Base-by-base conservation (phyloP, 2,888 invertebrate species). In the Charanyca ferruginea region DNA sequence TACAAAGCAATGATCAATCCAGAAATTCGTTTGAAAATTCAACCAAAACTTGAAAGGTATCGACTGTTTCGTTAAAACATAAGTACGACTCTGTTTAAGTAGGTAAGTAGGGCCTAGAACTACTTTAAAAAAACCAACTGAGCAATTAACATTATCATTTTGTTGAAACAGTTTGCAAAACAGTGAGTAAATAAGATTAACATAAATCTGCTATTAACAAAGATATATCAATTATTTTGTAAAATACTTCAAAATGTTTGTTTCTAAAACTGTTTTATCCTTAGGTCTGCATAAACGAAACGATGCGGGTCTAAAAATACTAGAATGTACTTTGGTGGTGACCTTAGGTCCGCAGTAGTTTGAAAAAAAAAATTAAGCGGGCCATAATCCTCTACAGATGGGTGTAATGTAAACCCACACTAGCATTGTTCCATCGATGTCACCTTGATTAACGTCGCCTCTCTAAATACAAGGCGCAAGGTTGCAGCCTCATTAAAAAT, bases 401-500 rank as follows among this genome's bases (percentile, higher is more conserved):
- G 60, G 74, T 69, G 66, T 69, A 74, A 62, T 38, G 70, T 68
- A 22, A 47, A 25, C 89, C 91, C 85, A 90, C 91, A 85, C 83
- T 25, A 28, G 72, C 73, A 89, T 89, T 89, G 86, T 88, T 85
- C 74, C 80, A 71, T 73, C 66, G 81, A 71, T 85, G 85, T 88
- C 85, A 73, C 89, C 87, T 89, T 90, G 89, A 82, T 87, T 79
- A 69, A 66, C 65, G 67, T 75, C 83, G 84, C 83, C 87, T 89
- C 85, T 87, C 89, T 85, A 84, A 76, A 83, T 80, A 80, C 75
- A 81, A 66, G 61, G 69, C 68, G 65, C 85, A 87, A 89, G 88
- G 89, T 79, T 81, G 58, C 45, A 66, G 75, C 61, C 74, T 83
- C 70, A 82, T 82, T 79, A 80, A 77, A 79, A 81, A 80, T 58